Percentiles rank a stretch among this genome's conserved stretches.
Evolutionary conservation across 2,113 vertebrate genomes (phyloP).

Genomic region (Mesoclemmys tuberculata): DNA sequence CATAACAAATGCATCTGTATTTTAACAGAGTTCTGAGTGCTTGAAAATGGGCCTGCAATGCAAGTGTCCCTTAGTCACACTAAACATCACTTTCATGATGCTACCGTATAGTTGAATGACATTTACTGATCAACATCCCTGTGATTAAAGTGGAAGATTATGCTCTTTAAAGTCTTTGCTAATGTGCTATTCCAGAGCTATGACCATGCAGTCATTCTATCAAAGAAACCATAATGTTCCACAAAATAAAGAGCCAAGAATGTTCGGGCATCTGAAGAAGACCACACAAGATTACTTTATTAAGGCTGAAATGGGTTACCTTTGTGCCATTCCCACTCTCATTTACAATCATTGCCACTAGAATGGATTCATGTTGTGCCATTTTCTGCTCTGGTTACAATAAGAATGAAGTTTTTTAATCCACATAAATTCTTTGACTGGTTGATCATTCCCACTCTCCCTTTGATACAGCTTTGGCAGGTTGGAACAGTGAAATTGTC

Average conservation of each 20-base stretch:
- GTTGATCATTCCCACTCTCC: constrained; percentile 29
- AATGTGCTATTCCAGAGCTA: not conserved
- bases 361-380: constrained; percentile 66
- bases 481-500: constrained; percentile 33
- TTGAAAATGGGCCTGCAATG: not conserved
- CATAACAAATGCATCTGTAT: not conserved
- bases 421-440: not conserved
- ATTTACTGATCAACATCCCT: not conserved
- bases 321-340: constrained; percentile 55
- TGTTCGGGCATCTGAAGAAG: constrained; percentile 35
- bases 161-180: constrained; percentile 11
- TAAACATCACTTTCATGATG: not conserved
- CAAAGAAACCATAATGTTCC: constrained; percentile 11
- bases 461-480: constrained; percentile 33
- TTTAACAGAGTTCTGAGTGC: not conserved
- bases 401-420: constrained; percentile 64
- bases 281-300: constrained; percentile 64
- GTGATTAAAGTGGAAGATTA: not conserved
- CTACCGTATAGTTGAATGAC: not conserved
- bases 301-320: constrained; percentile 57
- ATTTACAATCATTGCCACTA: constrained; percentile 42
- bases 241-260: constrained; percentile 37
- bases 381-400: constrained; percentile 63
- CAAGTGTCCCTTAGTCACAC: not conserved
- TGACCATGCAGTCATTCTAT: not conserved